These are phyloP conservation scores for Erythrolamprus reginae DNA, from an alignment of 2,113 vertebrate genomes.

Conservation along the genomic window DNA sequence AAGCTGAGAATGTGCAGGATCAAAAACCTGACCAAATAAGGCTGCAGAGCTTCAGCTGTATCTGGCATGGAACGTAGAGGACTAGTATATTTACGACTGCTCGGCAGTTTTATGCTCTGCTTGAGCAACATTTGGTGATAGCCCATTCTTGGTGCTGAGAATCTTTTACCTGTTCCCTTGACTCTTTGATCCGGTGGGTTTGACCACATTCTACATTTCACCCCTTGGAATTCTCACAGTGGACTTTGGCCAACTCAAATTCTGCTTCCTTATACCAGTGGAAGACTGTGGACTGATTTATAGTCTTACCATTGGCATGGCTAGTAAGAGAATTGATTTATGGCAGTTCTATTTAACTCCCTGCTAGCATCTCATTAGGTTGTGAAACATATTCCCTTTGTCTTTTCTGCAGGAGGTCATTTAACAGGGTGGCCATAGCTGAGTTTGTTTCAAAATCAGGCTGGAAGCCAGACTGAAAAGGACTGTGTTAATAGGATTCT, in stretches of 20 bases:
- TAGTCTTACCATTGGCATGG: background rate
- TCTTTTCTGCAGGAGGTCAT: background rate
- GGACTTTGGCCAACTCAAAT: background rate
- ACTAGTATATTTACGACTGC: background rate
- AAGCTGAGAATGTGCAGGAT: background rate
- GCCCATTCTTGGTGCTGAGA: background rate
- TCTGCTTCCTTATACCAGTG: background rate
- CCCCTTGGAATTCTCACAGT: background rate
- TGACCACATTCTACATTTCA: background rate
- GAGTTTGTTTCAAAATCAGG: background rate
- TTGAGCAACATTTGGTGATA: background rate
- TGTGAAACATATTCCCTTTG: background rate
- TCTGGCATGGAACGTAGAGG: background rate
- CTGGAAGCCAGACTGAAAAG: background rate
- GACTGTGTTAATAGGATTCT: background rate
- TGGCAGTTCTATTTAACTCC: background rate
- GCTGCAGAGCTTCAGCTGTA: background rate
- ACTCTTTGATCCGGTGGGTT: background rate
- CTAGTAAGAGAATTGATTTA: background rate
- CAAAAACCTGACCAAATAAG: background rate
- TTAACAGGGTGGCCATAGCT: background rate
- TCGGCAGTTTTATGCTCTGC: background rate
- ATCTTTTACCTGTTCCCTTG: background rate
- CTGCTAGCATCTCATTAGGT: background rate
- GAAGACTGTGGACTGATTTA: background rate